Conservation (phyloP, 2,888 invertebrate species). For the Embidobia sp. region DNA sequence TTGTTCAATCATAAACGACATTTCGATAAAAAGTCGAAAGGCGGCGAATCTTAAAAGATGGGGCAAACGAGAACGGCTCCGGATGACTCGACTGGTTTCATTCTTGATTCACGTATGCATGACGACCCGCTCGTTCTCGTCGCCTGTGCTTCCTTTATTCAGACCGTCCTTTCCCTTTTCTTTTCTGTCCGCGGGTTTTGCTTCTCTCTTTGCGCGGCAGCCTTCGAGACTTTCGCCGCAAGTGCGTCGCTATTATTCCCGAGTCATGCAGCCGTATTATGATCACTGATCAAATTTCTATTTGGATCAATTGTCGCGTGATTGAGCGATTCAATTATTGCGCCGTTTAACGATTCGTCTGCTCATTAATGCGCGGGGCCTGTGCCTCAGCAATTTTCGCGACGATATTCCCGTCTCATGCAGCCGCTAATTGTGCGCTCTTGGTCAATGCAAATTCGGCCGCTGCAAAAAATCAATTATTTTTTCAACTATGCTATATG, state of each 20-base stretch:
- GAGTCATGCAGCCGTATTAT: conserved; percentile 56
- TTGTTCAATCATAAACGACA: conserved; percentile 81
- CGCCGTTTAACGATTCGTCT: conserved; percentile 24
- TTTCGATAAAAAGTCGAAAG: conserved; percentile 79
- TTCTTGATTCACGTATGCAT: conserved; percentile 73
- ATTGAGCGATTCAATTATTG: conserved; percentile 54
- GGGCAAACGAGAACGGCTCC: conserved; percentile 68
- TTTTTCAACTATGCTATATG: background rate
- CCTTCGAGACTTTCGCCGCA: conserved; percentile 29
- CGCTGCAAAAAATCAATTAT: background rate
- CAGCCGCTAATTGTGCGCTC: background rate
- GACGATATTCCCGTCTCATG: conserved; percentile 5
- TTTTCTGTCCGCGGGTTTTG: conserved; percentile 34
- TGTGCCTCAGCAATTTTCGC: conserved; percentile 10
- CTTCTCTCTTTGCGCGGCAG: conserved; percentile 26
- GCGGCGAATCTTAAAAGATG: conserved; percentile 78
- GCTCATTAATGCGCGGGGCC: conserved; percentile 13
- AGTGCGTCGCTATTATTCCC: conserved; percentile 47
- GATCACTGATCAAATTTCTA: conserved; percentile 58
- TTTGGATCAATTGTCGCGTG: conserved; percentile 53
- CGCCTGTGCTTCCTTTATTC: conserved; percentile 59
- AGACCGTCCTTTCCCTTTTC: conserved; percentile 39
- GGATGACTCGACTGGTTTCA: conserved; percentile 79
- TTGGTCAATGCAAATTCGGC: background rate
- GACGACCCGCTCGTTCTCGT: conserved; percentile 62